Conservation (phyloP, 2,888 invertebrate genomes). For the Phorcus lineatus region DNA sequence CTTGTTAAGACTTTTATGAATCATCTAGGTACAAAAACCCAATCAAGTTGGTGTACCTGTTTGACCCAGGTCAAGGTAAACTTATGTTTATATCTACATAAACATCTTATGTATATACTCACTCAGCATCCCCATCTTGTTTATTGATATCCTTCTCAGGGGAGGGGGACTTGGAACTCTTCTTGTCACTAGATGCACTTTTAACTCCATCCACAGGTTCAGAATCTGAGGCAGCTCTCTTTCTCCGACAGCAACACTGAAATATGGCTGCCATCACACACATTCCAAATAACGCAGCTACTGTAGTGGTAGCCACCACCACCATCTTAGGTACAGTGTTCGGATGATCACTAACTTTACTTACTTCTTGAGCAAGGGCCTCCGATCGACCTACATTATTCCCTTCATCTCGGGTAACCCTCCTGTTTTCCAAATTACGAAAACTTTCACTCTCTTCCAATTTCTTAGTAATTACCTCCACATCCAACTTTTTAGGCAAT, state of each 20-base stretch:
- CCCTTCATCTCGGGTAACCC: neutral
- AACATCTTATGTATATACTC: neutral
- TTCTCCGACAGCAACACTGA: slow-evolving; percentile 65
- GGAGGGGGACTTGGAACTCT: slow-evolving; percentile 31
- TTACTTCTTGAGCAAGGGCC: slow-evolving; percentile 41
- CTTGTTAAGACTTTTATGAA: too few species aligned
- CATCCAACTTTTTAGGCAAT: too few species aligned
- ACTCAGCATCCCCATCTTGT: slow-evolving; percentile 6
- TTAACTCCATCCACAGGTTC: slow-evolving; percentile 32
- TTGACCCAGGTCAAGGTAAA: neutral
- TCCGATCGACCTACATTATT: slow-evolving; percentile 20
- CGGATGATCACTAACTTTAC: neutral
- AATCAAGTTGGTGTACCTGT: too few species aligned
- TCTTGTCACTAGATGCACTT: slow-evolving; percentile 17
- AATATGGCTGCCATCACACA: slow-evolving; percentile 65
- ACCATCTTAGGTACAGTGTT: slow-evolving; percentile 46
- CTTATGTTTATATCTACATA: neutral
- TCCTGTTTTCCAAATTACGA: neutral
- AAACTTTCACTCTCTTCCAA: too few species aligned
- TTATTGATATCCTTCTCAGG: slow-evolving; percentile 21
- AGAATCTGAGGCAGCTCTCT: slow-evolving; percentile 32
- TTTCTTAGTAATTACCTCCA: too few species aligned
- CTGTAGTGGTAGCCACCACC: slow-evolving; percentile 50
- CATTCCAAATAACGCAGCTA: slow-evolving; percentile 59
- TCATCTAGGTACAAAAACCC: too few species aligned